Evolutionary conservation across 2,113 vertebrate genomes (phyloP), one percentile per base, ranked within the genome.

Genomic region (Python bivittatus): DNA sequence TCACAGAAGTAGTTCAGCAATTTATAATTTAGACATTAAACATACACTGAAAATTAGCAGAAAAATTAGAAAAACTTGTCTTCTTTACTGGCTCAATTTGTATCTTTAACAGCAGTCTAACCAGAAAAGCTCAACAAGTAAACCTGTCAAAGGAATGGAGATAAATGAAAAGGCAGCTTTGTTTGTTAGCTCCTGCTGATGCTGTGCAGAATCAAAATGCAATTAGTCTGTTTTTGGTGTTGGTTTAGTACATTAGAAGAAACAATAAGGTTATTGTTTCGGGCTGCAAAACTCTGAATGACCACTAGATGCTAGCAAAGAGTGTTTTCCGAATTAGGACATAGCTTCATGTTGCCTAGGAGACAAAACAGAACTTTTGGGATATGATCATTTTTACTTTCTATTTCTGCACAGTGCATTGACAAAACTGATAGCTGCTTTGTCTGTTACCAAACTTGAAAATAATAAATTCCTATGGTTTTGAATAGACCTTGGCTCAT

Each of bases 401-500:
- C 44, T 88, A 93, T 91, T 79, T 91, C 56, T 83, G 91, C 91
- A 88, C 94, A 86, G 38, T 91, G 48, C 92, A 91, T 79, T 72
- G 86, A 52, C 52, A 29, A 79, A 53, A 90, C 38, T 56, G n/a
- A 83, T 1, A 79, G 29, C 52, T 25, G n/a, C 52, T 48, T 54
- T 89, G 42, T 12, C 22, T n/a, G 22, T 48, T n/a, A 57, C 10
- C 56, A 60, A 88, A 44, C 23, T 7, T 42, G 44, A 60, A 5
- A 29, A 68, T n/a, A n/a, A 68, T 22, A 20, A 10, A 33, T 87
- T 44, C 44, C 44, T 5, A 44, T 44, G 44, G 44, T 44, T 44
- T 44, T 44, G 44, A 44, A 2, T 44, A 3, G 15, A 27, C 29
- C 29, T n/a, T 22, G 12, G 7, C 17, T 57, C 15, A 22, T 56